phyloP scores from a whole-genome alignment of 2,888 invertebrate species.

The Anarsia innoxiella region DNA sequence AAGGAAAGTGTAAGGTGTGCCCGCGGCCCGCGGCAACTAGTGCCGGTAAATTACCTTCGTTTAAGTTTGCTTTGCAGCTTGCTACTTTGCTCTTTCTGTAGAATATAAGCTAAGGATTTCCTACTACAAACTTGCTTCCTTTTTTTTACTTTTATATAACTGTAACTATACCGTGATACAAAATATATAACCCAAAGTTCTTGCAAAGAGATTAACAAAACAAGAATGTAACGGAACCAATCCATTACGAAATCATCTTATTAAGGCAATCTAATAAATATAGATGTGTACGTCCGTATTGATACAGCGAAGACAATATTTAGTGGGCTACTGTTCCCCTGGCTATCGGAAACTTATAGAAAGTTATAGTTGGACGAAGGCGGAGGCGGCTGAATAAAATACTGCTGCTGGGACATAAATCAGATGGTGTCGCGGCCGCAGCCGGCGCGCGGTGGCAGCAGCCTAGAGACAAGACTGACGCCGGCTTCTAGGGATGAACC shows the following conservation, averaged over 20 bases:
- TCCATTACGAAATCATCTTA: conserved; percentile 71
- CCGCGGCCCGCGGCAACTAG: not conserved
- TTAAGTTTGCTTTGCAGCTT: no score
- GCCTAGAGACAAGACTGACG: no score
- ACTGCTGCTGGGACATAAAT: conserved; percentile 71
- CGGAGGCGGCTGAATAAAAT: conserved; percentile 58
- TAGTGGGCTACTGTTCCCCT: conserved; percentile 50
- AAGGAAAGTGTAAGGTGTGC: no score
- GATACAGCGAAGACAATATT: conserved; percentile 72
- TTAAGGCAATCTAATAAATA: conserved; percentile 66
- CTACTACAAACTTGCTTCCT: no score
- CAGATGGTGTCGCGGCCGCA: conserved; percentile 62
- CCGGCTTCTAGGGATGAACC: conserved; percentile 10
- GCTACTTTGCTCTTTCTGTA: no score
- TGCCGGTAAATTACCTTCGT: not conserved
- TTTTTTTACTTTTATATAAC: no score
- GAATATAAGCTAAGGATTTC: no score
- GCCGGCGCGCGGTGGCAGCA: conserved; percentile 57
- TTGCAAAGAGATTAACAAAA: no score
- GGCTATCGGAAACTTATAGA: conserved; percentile 74
- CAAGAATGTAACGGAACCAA: conserved; percentile 54
- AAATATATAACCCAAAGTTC: no score
- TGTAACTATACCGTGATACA: no score
- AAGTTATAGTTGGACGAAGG: conserved; percentile 59
- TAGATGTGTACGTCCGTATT: conserved; percentile 65